phyloP scores from a whole-genome alignment of 2,797 vertebrate genomes.

The Aulostomus chinensis region DNA sequence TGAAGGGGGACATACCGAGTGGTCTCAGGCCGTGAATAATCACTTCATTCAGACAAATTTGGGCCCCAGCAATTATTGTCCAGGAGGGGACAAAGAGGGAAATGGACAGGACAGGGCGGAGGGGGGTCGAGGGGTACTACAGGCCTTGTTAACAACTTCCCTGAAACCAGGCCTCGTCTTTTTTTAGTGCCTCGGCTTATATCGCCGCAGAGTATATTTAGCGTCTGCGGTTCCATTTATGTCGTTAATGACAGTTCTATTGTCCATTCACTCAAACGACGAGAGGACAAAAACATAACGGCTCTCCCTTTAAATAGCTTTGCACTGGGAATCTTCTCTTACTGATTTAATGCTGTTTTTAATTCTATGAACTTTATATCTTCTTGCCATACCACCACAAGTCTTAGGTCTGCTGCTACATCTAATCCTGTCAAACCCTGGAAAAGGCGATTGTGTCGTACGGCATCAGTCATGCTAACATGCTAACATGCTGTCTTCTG shows the following conservation, averaged over 20 bases:
- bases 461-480: not conserved
- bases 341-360: too few species aligned
- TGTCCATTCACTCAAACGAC: slow-evolving; percentile 33
- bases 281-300: too few species aligned
- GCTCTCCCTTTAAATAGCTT: too few species aligned
- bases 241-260: slow-evolving; percentile 23
- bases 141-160: slow-evolving; percentile 45
- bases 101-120: not conserved
- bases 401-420: too few species aligned
- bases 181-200: slow-evolving; percentile 53
- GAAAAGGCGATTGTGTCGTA: too few species aligned
- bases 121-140: not conserved
- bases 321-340: too few species aligned
- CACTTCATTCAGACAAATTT: slow-evolving; percentile 77
- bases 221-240: slow-evolving; percentile 39
- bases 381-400: too few species aligned
- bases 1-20: slow-evolving; percentile 52
- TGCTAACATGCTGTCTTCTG: slow-evolving; percentile 4
- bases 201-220: slow-evolving; percentile 50
- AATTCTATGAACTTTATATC: too few species aligned
- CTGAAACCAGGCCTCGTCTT: slow-evolving; percentile 41
- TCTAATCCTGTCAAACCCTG: too few species aligned
- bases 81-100: slow-evolving; percentile 31
- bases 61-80: slow-evolving; percentile 74
- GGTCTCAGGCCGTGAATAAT: slow-evolving; percentile 73